phyloP scores from a whole-genome alignment of 2,888 invertebrate genomes.

The Leptinotarsa tumamoca region DNA sequence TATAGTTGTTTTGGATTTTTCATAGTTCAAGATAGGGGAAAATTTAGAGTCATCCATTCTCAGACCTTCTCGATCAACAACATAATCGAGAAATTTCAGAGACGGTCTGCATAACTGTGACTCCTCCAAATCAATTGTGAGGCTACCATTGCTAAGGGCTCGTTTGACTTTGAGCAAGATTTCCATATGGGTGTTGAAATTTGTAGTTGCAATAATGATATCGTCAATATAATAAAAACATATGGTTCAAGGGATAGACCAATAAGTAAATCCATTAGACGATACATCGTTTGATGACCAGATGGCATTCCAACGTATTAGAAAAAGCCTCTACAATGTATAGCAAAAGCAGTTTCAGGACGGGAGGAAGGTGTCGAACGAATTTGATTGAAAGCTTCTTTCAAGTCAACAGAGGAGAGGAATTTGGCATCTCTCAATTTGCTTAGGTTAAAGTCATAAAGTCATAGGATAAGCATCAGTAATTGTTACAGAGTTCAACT shows the following conservation, averaged over 20 bases:
- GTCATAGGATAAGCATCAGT: slow-evolving; percentile 52
- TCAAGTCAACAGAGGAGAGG: slow-evolving; percentile 55
- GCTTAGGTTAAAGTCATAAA: slow-evolving; percentile 52
- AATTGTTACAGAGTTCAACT: slow-evolving; percentile 54
- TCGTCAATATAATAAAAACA: slow-evolving; percentile 40
- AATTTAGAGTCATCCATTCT: slow-evolving; percentile 29
- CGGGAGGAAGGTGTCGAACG: slow-evolving; percentile 5
- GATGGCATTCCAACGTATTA: slow-evolving; percentile 35
- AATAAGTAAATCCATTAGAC: slow-evolving; percentile 32
- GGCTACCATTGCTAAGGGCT: background rate
- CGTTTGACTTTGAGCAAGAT: background rate
- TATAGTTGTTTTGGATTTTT: slow-evolving; percentile 28
- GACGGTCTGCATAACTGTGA: slow-evolving; percentile 33
- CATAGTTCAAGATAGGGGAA: slow-evolving; percentile 24
- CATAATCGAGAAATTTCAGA: slow-evolving; percentile 23
- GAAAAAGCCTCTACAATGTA: slow-evolving; percentile 32
- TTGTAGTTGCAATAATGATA: slow-evolving; percentile 31
- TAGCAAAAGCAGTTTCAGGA: slow-evolving; percentile 34
- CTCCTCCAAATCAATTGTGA: slow-evolving; percentile 24
- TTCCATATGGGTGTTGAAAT: slow-evolving; percentile 26
- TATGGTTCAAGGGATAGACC: slow-evolving; percentile 34
- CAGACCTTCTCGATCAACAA: slow-evolving; percentile 28
- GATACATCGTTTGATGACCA: slow-evolving; percentile 32
- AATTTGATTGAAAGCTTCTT: slow-evolving; percentile 54
- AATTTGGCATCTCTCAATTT: slow-evolving; percentile 53